Evolutionary conservation across 2,797 vertebrate species (phyloP).

Genomic region (Chiloscyllium punctatum): DNA sequence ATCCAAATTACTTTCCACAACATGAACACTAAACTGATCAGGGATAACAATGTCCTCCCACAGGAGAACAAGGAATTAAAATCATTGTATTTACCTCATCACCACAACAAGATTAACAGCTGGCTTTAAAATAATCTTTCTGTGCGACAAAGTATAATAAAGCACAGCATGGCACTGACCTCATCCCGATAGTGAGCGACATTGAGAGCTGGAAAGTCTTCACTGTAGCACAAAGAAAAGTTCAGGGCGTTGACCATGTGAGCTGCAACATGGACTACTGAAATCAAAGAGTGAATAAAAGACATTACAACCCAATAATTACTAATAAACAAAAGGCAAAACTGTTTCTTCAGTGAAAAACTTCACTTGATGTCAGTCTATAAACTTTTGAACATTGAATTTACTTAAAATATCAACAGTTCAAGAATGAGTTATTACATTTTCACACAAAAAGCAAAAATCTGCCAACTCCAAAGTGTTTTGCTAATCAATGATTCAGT

Average conservation of each 20-base stretch:
- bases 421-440: background rate
- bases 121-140: background rate
- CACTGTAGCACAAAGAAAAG: constrained; percentile 78
- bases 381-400: background rate
- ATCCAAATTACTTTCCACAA: background rate
- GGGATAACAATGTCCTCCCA: background rate
- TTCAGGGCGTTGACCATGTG: constrained; percentile 79
- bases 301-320: constrained; percentile 32
- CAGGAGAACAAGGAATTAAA: background rate
- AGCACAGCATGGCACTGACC: constrained; percentile 59
- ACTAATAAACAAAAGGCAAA: background rate
- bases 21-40: background rate
- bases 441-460: background rate
- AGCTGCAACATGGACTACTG: constrained; percentile 79
- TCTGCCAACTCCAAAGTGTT: background rate
- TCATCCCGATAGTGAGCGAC: constrained; percentile 80
- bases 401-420: background rate
- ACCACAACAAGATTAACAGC: background rate
- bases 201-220: constrained; percentile 80
- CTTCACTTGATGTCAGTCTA: background rate
- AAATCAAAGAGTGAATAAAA: constrained; percentile 39
- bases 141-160: background rate
- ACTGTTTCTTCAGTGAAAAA: background rate
- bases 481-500: background rate
- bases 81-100: background rate